Conservation (phyloP, 2,797 vertebrate genomes). For the Gallinago nigripennis region DNA sequence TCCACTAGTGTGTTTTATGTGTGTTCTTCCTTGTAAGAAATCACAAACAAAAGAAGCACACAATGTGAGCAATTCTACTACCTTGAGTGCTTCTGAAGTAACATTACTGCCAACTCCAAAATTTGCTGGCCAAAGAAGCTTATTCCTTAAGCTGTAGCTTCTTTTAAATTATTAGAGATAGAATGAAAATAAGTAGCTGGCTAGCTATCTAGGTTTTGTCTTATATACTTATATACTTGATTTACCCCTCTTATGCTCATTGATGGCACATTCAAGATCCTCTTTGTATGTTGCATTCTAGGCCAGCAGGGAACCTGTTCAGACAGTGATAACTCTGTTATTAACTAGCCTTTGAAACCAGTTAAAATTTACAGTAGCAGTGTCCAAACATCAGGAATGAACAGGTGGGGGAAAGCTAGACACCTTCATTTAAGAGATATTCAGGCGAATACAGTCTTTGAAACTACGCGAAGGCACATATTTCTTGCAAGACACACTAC, state of each 20-base stretch:
- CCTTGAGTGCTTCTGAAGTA: background rate
- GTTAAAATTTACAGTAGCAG: background rate
- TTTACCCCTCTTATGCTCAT: rapidly evolving
- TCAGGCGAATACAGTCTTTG: background rate
- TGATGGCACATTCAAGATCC: background rate
- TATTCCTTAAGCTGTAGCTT: background rate
- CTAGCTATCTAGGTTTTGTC: background rate
- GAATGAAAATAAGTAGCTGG: background rate
- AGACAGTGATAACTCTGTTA: background rate
- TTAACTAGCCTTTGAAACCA: background rate
- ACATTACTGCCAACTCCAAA: background rate
- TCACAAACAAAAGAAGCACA: background rate
- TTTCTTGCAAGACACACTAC: background rate
- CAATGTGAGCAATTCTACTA: background rate
- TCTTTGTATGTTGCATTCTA: background rate
- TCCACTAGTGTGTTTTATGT: background rate
- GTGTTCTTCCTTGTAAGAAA: background rate
- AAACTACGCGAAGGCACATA: background rate
- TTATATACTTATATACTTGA: background rate
- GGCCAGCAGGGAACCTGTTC: background rate
- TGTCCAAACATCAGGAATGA: background rate
- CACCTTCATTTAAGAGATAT: background rate
- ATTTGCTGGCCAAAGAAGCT: background rate
- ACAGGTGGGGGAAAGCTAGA: rapidly evolving
- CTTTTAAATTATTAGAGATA: background rate